Conservation (phyloP, 2,113 vertebrate genomes). For the Clarias gariepinus region DNA sequence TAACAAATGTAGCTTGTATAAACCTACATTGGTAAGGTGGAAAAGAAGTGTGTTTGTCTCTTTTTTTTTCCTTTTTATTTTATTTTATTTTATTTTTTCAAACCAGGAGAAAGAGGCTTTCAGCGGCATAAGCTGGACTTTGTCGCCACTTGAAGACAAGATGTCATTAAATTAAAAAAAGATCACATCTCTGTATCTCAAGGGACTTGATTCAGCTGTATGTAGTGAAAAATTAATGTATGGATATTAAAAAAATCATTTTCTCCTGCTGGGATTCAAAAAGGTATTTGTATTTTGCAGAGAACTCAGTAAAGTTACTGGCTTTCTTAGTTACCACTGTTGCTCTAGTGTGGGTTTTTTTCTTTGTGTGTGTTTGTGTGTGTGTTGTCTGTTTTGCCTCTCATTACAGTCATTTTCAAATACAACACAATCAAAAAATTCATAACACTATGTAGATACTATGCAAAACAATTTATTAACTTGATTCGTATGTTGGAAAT, state of each 20-base stretch:
- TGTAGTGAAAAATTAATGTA: slow-evolving; percentile 85
- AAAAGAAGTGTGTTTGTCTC: slow-evolving; percentile 75
- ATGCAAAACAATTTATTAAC: neutral
- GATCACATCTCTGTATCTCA: slow-evolving; percentile 96
- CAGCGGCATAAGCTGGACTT: slow-evolving; percentile 99
- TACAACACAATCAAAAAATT: neutral
- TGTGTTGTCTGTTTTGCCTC: slow-evolving; percentile 52
- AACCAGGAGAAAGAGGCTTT: slow-evolving; percentile 82
- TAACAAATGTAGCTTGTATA: slow-evolving; percentile 92
- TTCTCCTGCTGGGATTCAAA: slow-evolving; percentile 86
- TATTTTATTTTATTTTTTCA: slow-evolving; percentile 67
- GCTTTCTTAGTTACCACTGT: slow-evolving; percentile 94
- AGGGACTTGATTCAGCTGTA: slow-evolving; percentile 98
- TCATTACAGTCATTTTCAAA: neutral
- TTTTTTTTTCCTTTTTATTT: slow-evolving; percentile 41
- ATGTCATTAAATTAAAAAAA: slow-evolving; percentile 88
- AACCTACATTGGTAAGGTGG: slow-evolving; percentile 81
- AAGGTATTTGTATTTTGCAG: slow-evolving; percentile 99
- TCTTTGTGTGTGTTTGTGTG: slow-evolving; percentile 65
- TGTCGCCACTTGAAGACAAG: slow-evolving; percentile 97
- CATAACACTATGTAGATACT: neutral
- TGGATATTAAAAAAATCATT: slow-evolving; percentile 82
- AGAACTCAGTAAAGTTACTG: slow-evolving; percentile 99
- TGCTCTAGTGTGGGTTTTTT: slow-evolving; percentile 88
- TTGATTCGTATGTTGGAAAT: neutral